Base-by-base conservation (phyloP, 2,113 vertebrate species). In the Sphaerodactylus townsendi region DNA sequence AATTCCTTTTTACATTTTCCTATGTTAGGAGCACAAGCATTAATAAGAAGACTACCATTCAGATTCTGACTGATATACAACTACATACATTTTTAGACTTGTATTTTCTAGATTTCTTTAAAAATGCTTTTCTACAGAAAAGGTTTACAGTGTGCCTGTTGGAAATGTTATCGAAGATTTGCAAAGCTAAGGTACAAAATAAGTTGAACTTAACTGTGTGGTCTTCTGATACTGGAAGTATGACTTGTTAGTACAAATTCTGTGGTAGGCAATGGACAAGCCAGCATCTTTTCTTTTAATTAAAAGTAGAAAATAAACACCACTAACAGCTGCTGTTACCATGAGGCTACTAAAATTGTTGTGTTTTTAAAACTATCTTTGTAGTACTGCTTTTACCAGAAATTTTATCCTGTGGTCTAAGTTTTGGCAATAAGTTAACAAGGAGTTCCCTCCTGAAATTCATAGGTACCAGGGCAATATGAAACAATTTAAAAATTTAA, bases 141-240 rank as follows among this genome's bases (percentile, higher is more conserved):
- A 84, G 37, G 44, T 93, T 92, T 79, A 88, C 65, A 91, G 79
- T 87, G 64, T 90, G 93, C 85, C 75, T 91, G 90, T 92, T 88
- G 85, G 92, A 93, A 94, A 94, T 91, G 89, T 91, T 87, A 85
- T 94, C 75, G 93, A 91, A 93, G 88, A 94, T 88, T 93, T 93
- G 86, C 28, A 94, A 93, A 94, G 92, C 93, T 95, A 62, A 92
- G 93, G 92, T 96, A 94, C 94, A 87, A 95, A 95, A 93, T 85
- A 70, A 59, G 56, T 17, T 83, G 74, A 83, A 86, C 86, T 30
- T 85, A 83, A 65, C 35, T 65, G 50, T 74, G 13, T 0, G 0
- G 37, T 84, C 88, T 86, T 87, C 82, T 86, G 91, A 82, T 88
- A 90, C 79, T 46, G n/a, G 86, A 84, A 93, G 50, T 90, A 82